Conservation (phyloP, 2,797 vertebrate species). For the Neosilurus hyrtlii region DNA sequence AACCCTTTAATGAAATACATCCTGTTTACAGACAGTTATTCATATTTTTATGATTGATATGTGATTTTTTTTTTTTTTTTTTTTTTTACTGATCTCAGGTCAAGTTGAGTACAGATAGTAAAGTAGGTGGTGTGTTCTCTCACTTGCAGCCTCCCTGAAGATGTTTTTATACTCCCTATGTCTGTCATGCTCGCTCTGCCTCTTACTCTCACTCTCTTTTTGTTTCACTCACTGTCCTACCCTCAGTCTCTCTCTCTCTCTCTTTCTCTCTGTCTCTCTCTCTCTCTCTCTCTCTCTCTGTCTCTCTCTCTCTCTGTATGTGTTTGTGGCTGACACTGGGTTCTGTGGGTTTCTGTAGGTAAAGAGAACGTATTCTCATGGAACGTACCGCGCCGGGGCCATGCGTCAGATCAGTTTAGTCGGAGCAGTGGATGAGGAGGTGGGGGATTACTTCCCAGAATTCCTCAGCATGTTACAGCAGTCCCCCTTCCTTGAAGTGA, state of each 20-base stretch:
- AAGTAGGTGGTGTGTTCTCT: no score
- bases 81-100: not conserved
- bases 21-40: not conserved
- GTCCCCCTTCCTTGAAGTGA: slow-evolving; percentile 95
- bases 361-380: slow-evolving; percentile 94
- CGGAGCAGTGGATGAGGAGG: slow-evolving; percentile 97
- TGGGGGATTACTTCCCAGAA: slow-evolving; percentile 96
- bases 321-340: slow-evolving; percentile 32
- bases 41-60: no score
- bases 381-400: slow-evolving; percentile 94
- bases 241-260: no score
- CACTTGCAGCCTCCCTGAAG: no score
- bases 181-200: no score
- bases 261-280: no score
- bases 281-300: no score
- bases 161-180: no score
- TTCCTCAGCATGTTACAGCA: slow-evolving; percentile 93
- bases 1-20: not conserved
- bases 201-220: no score
- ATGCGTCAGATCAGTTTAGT: slow-evolving; percentile 99
- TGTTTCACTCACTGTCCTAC: no score
- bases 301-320: not conserved
- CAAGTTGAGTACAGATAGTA: not conserved
- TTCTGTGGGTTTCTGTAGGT: slow-evolving; percentile 74
- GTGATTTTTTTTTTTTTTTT: no score